A percentile compares a stretch with the other conserved stretches of the same genome.
Evolutionary conservation across 2,888 invertebrate genomes (phyloP).

Genomic region (Hyposoter didymator): DNA sequence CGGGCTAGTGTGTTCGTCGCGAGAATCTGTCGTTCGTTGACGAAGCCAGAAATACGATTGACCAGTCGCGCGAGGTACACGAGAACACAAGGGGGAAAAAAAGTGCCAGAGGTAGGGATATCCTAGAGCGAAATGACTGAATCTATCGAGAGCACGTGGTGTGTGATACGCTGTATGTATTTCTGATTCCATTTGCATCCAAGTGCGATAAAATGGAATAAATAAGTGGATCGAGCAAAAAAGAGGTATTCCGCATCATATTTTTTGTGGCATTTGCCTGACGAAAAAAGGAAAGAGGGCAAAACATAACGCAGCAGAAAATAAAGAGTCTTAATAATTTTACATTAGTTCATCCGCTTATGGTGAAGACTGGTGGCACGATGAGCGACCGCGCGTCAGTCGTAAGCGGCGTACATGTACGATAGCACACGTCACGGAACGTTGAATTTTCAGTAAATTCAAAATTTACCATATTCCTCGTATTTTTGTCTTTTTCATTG

Average conservation of each 20-base stretch:
- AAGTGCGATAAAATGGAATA: background rate
- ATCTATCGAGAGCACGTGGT: conserved; percentile 61
- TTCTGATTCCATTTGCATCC: background rate
- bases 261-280: background rate
- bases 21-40: background rate
- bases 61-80: conserved; percentile 1
- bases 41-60: conserved; percentile 11
- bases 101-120: conserved; percentile 24
- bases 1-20: background rate
- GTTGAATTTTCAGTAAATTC: background rate
- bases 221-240: background rate
- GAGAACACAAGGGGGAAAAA: background rate
- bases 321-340: conserved; percentile 15
- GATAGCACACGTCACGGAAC: conserved; percentile 12
- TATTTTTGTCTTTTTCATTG: background rate
- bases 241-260: background rate
- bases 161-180: background rate
- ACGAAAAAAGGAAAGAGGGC: background rate
- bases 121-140: conserved; percentile 38
- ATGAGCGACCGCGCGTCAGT: conserved; percentile 38
- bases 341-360: conserved; percentile 43
- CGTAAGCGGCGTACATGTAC: conserved; percentile 45
- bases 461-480: background rate
- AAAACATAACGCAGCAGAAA: background rate
- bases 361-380: conserved; percentile 30